Evolutionary conservation across 2,797 vertebrate species (phyloP).

Genomic region (Lagodon rhomboides): DNA sequence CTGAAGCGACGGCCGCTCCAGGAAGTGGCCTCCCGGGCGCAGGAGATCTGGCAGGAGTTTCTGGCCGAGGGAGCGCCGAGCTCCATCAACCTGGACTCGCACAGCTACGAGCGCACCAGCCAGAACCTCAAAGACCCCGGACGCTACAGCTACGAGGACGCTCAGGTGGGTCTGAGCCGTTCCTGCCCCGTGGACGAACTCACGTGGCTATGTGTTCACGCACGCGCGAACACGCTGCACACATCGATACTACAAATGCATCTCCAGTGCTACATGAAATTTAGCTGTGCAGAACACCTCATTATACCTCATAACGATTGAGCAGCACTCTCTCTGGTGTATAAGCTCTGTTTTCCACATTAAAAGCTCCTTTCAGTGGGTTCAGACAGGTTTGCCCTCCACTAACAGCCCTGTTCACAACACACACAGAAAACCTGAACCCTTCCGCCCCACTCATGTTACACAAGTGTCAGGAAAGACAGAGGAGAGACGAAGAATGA

Average conservation of each 20-base stretch:
- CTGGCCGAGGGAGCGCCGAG: conserved; percentile 94
- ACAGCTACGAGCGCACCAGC: conserved; percentile 96
- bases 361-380: conserved; percentile 3
- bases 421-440: conserved; percentile 38
- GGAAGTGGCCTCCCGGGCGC: conserved; percentile 90
- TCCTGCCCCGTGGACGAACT: conserved; percentile 5
- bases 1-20: conserved; percentile 93
- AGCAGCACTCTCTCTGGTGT: neutral
- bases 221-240: conserved; percentile 6
- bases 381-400: neutral
- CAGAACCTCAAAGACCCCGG: conserved; percentile 97
- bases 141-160: conserved; percentile 95
- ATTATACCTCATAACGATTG: neutral
- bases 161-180: conserved; percentile 88
- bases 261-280: neutral
- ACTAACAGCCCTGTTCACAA: conserved; percentile 13
- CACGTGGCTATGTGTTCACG: neutral
- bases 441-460: conserved; percentile 51
- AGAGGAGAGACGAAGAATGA: conserved; percentile 55
- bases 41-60: conserved; percentile 98
- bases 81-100: conserved; percentile 97
- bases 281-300: neutral
- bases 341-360: neutral
- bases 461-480: conserved; percentile 46
- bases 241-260: neutral